phyloP scores from a whole-genome alignment of 2,113 vertebrate genomes.

The Coracopsis vasa region DNA sequence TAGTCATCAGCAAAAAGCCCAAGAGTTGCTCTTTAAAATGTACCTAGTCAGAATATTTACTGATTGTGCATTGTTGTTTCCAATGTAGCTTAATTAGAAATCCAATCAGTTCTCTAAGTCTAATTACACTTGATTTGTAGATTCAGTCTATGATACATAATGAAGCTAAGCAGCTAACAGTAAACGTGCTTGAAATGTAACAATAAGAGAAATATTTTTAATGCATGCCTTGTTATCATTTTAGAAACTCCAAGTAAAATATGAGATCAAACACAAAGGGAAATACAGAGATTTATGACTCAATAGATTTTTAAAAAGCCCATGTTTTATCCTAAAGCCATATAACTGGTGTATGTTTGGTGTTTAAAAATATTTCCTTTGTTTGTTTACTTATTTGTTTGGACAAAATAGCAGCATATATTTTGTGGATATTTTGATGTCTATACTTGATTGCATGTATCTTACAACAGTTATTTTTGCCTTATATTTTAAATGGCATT shows the following conservation, averaged over 20 bases:
- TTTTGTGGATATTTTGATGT: constrained; percentile 16
- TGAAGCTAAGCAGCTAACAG: constrained; percentile 82
- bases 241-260: constrained; percentile 71
- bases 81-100: constrained; percentile 90
- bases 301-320: constrained; percentile 41
- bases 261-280: constrained; percentile 61
- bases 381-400: constrained; percentile 48
- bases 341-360: constrained; percentile 10
- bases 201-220: constrained; percentile 83
- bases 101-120: constrained; percentile 88
- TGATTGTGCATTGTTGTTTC: constrained; percentile 88
- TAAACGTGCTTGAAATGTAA: constrained; percentile 86
- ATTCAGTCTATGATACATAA: constrained; percentile 87
- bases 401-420: constrained; percentile 24
- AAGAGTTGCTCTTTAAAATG: constrained; percentile 89
- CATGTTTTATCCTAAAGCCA: constrained; percentile 47
- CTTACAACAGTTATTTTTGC: neutral
- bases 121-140: constrained; percentile 90
- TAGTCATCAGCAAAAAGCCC: constrained; percentile 89
- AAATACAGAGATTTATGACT: constrained; percentile 63
- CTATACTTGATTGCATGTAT: neutral
- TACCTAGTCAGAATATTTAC: constrained; percentile 90
- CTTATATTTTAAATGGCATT: constrained; percentile 4
- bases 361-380: constrained; percentile 44
- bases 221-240: constrained; percentile 73